Percentiles rank a stretch among this genome's conserved stretches.
These are phyloP conservation scores for Fistularia commersonii DNA, from an alignment of 2,797 vertebrate genomes.

Conservation along the genomic window DNA sequence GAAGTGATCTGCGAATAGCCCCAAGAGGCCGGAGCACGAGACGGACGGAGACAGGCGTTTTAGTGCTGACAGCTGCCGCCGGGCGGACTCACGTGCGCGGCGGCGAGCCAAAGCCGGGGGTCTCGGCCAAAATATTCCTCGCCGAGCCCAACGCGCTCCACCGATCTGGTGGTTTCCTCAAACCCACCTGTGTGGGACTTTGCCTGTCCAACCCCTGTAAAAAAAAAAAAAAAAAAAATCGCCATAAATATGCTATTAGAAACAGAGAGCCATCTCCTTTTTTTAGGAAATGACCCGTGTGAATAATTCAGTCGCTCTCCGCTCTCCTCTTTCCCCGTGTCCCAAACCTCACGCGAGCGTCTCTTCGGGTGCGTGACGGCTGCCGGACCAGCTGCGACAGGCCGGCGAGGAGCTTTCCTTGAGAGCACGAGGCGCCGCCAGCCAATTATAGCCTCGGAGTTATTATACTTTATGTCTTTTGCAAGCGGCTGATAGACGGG, in stretches of 20 bases:
- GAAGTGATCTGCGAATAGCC: slow-evolving; percentile 32
- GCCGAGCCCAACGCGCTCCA: too few relatives aligned
- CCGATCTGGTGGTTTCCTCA: not conserved
- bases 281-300: slow-evolving; percentile 44
- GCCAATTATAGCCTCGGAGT: slow-evolving; percentile 9
- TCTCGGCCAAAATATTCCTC: too few relatives aligned
- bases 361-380: slow-evolving; percentile 23
- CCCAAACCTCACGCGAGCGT: slow-evolving; percentile 37
- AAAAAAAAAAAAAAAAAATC: slow-evolving; percentile 26
- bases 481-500: slow-evolving; percentile 9
- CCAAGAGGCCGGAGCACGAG: slow-evolving; percentile 18
- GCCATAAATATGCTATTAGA: slow-evolving; percentile 41
- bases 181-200: too few relatives aligned
- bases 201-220: too few relatives aligned
- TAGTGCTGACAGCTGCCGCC: slow-evolving; percentile 54
- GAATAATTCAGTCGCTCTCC: slow-evolving; percentile 49
- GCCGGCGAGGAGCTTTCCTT: slow-evolving; percentile 23
- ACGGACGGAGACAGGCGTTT: slow-evolving; percentile 42
- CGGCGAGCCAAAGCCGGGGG: slow-evolving; percentile 17
- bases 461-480: slow-evolving; percentile 1
- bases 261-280: slow-evolving; percentile 29
- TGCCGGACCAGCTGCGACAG: slow-evolving; percentile 28
- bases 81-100: slow-evolving; percentile 32
- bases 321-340: slow-evolving; percentile 36
- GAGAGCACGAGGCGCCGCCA: slow-evolving; percentile 8